These are phyloP conservation scores for Pangasius djambal DNA, from an alignment of 2,797 vertebrate species.

Conservation along the genomic window DNA sequence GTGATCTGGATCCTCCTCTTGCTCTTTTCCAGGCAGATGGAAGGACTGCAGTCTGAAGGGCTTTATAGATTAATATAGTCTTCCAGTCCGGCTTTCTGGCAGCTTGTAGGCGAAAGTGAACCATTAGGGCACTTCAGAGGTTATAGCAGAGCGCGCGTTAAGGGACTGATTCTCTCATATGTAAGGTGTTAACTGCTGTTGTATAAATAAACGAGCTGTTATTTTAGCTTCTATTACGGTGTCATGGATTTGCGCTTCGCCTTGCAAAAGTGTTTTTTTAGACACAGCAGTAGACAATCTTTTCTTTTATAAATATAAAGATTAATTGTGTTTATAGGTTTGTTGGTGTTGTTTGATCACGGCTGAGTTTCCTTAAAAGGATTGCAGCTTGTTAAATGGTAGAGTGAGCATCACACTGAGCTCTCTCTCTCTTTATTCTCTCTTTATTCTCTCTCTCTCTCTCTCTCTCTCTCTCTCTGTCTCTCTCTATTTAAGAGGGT, in stretches of 20 bases:
- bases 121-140: not conserved
- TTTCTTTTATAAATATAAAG: conserved; percentile 11
- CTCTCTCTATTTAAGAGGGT: not conserved
- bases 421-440: not conserved
- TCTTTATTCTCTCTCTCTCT: not conserved
- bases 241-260: conserved; percentile 73
- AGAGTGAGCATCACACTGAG: not conserved
- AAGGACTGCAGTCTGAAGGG: not conserved
- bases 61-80: not conserved
- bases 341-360: not conserved
- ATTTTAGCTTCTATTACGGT: conserved; percentile 77
- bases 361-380: not conserved
- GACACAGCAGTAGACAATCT: not conserved
- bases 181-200: conserved; percentile 79
- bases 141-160: conserved; percentile 29
- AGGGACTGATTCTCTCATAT: conserved; percentile 51
- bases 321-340: conserved; percentile 10
- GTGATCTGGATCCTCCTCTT: not conserved
- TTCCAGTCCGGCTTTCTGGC: not conserved
- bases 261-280: conserved; percentile 42
- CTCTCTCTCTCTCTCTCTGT: not conserved
- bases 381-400: not conserved
- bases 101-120: not conserved
- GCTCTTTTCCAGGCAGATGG: conserved; percentile 1
- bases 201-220: conserved; percentile 76